Conservation (phyloP, 1,140 invertebrate genomes). For the Tribolium castaneum region DNA sequence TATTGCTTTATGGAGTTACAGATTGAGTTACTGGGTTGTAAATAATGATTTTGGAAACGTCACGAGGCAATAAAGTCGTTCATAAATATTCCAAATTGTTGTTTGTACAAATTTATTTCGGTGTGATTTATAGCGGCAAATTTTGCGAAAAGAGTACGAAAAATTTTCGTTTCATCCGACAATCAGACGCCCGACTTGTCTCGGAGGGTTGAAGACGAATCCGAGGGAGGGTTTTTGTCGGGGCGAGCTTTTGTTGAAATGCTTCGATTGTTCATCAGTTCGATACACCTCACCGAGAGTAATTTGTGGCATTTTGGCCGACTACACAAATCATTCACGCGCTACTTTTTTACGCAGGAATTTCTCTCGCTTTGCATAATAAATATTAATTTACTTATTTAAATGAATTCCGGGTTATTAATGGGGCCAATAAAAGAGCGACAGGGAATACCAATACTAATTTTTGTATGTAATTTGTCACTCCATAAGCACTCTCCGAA, state of each 20-base stretch:
- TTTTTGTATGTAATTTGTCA: slow-evolving; percentile 26
- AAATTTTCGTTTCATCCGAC: neutral
- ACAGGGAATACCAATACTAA: neutral
- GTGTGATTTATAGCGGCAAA: neutral
- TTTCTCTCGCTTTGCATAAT: neutral
- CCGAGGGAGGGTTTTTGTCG: neutral
- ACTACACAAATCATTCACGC: neutral
- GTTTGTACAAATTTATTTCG: neutral
- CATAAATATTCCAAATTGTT: neutral
- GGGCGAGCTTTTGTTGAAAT: neutral
- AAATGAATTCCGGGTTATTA: neutral
- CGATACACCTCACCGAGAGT: neutral
- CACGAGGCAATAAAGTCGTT: slow-evolving; percentile 7
- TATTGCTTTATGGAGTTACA: slow-evolving; percentile 17
- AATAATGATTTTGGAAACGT: slow-evolving; percentile 27
- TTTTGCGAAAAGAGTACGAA: neutral
- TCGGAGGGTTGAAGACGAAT: neutral
- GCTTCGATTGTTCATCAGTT: neutral
- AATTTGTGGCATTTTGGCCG: neutral
- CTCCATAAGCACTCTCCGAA: neutral
- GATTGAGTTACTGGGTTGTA: slow-evolving; percentile 11
- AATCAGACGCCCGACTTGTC: neutral
- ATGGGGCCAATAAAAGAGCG: neutral
- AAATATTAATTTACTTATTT: neutral
- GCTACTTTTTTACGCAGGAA: neutral